Conservation (phyloP, 1,140 invertebrate genomes). For the Neodiprion pinetum region DNA sequence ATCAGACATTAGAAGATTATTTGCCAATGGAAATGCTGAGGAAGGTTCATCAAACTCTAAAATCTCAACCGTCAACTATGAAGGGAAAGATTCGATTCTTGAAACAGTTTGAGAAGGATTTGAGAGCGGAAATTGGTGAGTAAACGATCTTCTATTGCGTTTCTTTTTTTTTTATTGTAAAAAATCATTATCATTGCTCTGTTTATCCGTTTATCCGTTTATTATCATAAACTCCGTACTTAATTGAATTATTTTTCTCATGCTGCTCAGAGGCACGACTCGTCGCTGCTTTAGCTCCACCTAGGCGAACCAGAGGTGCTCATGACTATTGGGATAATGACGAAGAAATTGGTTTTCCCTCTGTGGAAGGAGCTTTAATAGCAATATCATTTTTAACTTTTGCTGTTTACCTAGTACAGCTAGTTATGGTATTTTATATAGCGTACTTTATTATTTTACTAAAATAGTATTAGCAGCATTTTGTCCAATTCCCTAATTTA, state of each 20-base stretch:
- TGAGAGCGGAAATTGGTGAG: constrained; percentile 50
- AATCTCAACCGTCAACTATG: constrained; percentile 42
- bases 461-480: neutral
- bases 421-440: constrained; percentile 71
- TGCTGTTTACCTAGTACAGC: constrained; percentile 81
- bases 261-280: constrained; percentile 55
- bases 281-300: constrained; percentile 50
- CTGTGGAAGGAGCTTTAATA: constrained; percentile 78
- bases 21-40: constrained; percentile 54
- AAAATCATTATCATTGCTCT: neutral
- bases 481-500: neutral
- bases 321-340: constrained; percentile 52
- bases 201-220: constrained; percentile 6
- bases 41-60: constrained; percentile 50
- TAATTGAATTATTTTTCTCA: neutral
- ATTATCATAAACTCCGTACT: constrained; percentile 15
- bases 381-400: constrained; percentile 84
- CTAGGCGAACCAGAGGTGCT: constrained; percentile 40
- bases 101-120: constrained; percentile 44
- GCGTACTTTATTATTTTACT: constrained; percentile 18
- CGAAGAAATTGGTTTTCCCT: constrained; percentile 74
- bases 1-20: constrained; percentile 36
- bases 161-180: neutral
- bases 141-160: neutral
- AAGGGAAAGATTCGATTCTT: constrained; percentile 53